phyloP scores from a whole-genome alignment of 1,140 invertebrate genomes.

The Latrodectus geometricus region DNA sequence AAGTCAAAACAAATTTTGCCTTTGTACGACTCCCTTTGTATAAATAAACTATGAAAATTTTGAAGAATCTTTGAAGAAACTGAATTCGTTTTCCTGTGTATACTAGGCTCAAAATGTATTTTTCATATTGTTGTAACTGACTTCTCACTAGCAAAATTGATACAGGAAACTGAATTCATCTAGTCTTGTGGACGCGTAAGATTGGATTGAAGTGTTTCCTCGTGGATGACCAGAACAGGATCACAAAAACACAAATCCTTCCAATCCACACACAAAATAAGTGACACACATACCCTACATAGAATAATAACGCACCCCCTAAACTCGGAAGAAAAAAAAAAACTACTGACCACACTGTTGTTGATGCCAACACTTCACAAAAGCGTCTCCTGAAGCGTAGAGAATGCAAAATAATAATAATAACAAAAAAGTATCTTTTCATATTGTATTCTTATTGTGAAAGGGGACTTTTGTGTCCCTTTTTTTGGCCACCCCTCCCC shows the following conservation, averaged over 20 bases:
- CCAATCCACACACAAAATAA: constrained; percentile 14
- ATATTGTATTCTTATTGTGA: constrained; percentile 22
- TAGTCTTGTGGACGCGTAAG: too few relatives aligned
- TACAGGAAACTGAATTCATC: too few relatives aligned
- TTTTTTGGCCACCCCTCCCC: background rate
- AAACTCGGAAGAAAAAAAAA: constrained; percentile 12
- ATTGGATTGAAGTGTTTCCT: background rate
- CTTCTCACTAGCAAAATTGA: too few relatives aligned
- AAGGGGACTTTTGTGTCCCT: background rate
- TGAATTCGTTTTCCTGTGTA: too few relatives aligned
- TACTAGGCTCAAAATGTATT: too few relatives aligned
- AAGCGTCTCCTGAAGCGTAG: constrained; percentile 27
- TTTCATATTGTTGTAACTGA: too few relatives aligned
- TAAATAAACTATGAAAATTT: too few relatives aligned
- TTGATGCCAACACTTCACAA: constrained; percentile 59
- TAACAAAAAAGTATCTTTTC: background rate
- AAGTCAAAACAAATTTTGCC: too few relatives aligned
- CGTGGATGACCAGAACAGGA: constrained; percentile 14
- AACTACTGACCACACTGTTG: constrained; percentile 59
- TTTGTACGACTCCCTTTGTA: too few relatives aligned
- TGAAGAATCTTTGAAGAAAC: too few relatives aligned
- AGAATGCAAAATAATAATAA: constrained; percentile 24
- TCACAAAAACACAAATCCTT: constrained; percentile 4
- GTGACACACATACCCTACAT: constrained; percentile 15
- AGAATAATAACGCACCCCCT: constrained; percentile 37